Conservation (phyloP, 2,113 vertebrate genomes). For the Limnothrissa miodon region DNA sequence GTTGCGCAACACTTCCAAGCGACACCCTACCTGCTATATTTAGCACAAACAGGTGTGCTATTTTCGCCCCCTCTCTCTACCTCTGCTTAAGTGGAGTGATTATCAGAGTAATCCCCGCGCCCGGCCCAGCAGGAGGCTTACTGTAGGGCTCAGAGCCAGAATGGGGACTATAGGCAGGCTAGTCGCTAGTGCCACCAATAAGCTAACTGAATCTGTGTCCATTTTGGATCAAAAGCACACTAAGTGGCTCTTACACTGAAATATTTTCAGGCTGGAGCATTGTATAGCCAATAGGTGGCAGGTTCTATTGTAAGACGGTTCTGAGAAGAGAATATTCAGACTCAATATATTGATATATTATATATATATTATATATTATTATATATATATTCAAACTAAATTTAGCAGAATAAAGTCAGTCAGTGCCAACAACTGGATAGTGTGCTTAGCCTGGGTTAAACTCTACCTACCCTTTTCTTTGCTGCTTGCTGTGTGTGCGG, state of each 20-base stretch:
- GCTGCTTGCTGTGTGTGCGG: no score
- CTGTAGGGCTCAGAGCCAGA: neutral
- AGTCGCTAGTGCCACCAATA: neutral
- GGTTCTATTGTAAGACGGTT: no score
- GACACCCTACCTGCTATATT: conserved; percentile 24
- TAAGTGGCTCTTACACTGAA: neutral
- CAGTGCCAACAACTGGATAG: no score
- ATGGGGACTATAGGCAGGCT: neutral
- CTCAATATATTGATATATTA: no score
- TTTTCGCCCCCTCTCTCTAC: conserved; percentile 20
- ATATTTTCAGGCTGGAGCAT: neutral
- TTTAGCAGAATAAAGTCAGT: no score
- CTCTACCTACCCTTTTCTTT: no score
- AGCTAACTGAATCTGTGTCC: neutral
- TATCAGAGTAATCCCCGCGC: conserved; percentile 27
- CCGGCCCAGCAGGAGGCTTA: neutral
- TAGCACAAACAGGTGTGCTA: conserved; percentile 25
- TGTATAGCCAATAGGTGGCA: neutral
- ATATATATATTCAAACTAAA: no score
- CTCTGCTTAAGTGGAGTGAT: neutral
- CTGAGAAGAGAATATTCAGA: no score
- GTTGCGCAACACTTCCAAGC: conserved; percentile 26
- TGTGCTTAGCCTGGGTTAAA: no score
- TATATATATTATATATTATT: no score
- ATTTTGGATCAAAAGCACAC: neutral